Percentiles rank a stretch among this genome's conserved stretches.
Conservation (phyloP, 2,888 invertebrate genomes). For the Enchytraeus crypticus region DNA sequence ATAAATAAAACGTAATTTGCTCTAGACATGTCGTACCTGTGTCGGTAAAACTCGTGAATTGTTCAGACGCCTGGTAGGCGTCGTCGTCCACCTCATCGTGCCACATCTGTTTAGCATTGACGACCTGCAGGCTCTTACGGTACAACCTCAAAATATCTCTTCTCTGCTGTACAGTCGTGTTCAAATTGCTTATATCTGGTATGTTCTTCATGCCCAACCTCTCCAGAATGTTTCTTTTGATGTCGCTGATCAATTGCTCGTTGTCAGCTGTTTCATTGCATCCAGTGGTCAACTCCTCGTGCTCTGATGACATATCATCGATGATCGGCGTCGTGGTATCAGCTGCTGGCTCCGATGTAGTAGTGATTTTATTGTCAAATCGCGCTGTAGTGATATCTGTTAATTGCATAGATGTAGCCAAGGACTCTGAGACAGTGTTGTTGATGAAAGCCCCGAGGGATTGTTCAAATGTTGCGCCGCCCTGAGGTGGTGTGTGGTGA, state of each 20-base stretch:
- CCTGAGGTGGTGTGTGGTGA: too few species aligned
- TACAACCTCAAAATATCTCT: slow-evolving; percentile 21
- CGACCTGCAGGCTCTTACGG: slow-evolving; percentile 19
- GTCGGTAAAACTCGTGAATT: slow-evolving; percentile 22
- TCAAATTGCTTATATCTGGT: slow-evolving; percentile 20
- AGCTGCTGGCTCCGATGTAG: too few species aligned
- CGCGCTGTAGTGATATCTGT: too few species aligned
- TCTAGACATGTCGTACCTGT: slow-evolving; percentile 13
- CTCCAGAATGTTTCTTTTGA: slow-evolving; percentile 19
- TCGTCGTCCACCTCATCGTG: slow-evolving; percentile 16
- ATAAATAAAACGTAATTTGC: too few species aligned
- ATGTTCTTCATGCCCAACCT: slow-evolving; percentile 60
- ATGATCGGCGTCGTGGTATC: too few species aligned
- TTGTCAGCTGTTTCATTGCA: background rate
- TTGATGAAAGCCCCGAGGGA: too few species aligned
- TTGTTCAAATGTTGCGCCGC: too few species aligned
- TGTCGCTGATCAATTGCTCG: slow-evolving; percentile 14
- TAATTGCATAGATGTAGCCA: too few species aligned
- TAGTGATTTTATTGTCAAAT: too few species aligned
- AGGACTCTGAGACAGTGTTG: too few species aligned
- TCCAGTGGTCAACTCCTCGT: too few species aligned
- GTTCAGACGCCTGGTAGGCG: slow-evolving; percentile 19
- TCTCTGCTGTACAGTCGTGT: slow-evolving; percentile 20
- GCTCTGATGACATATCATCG: too few species aligned
- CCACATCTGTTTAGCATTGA: slow-evolving; percentile 10